Evolutionary conservation across 2,888 invertebrate species (phyloP).

Genomic region (Cheilosia soror): DNA sequence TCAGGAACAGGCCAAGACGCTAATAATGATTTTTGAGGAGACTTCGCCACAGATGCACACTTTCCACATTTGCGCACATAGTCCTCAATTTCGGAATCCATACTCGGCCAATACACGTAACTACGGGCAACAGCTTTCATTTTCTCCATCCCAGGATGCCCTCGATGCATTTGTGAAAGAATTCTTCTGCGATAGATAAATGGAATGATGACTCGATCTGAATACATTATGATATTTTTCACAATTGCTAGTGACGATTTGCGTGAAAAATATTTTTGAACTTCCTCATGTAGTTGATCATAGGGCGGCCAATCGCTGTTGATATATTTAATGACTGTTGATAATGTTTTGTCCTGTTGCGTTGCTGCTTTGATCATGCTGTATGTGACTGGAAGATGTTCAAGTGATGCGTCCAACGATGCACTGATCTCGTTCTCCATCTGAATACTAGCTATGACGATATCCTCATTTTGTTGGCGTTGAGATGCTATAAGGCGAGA

Average conservation of each 20-base stretch:
- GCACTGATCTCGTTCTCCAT: not conserved
- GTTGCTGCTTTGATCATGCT: not conserved
- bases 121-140: not conserved
- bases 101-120: not conserved
- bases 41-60: not conserved
- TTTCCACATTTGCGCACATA: not conserved
- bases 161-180: not conserved
- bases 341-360: not conserved
- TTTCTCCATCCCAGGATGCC: not conserved
- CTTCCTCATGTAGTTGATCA: slow-evolving; percentile 28
- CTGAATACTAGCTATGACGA: not conserved
- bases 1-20: not conserved
- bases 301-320: not conserved
- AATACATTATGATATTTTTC: not conserved
- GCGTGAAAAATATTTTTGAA: slow-evolving; percentile 3
- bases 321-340: too few species aligned
- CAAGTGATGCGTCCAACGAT: not conserved
- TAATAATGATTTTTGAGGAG: not conserved
- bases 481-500: not conserved
- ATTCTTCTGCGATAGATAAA: not conserved
- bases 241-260: not conserved
- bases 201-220: not conserved
- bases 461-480: not conserved
- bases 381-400: slow-evolving; percentile 1
- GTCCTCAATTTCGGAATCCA: not conserved